A percentile compares a stretch with the other conserved stretches of the same genome.
These are phyloP conservation scores for Oncorhynchus clarkii DNA, from an alignment of 2,113 vertebrate species.

Conservation along the genomic window DNA sequence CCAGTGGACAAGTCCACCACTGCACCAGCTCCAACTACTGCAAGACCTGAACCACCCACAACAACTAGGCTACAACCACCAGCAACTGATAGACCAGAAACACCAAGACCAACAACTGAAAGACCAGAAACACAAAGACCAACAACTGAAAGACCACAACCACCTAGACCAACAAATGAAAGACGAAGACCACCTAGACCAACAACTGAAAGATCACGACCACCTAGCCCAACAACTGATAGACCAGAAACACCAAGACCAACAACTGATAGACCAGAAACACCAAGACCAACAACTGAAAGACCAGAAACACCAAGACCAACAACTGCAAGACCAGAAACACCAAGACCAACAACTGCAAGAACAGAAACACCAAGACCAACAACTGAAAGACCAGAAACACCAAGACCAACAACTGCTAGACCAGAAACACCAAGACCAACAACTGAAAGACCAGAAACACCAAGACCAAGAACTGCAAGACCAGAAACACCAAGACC, in stretches of 20 bases:
- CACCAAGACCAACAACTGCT: background rate
- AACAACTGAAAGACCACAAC: no score
- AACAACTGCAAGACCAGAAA: background rate
- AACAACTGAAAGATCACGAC: no score
- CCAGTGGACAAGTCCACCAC: background rate
- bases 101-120: background rate
- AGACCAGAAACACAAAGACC: no score
- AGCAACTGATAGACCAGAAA: background rate
- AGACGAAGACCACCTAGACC: no score
- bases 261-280: no score
- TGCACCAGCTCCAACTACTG: conserved; percentile 4
- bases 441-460: background rate
- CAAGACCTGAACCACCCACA: conserved; percentile 11
- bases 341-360: background rate
- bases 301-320: no score
- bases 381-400: background rate
- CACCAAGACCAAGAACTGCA: background rate
- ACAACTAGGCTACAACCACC: background rate
- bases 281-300: no score
- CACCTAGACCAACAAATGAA: no score
- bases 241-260: no score
- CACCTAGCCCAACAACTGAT: no score
- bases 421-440: background rate
- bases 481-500: background rate
- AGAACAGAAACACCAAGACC: background rate